phyloP scores from a whole-genome alignment of 2,888 invertebrate genomes.

The Altica lythri region DNA sequence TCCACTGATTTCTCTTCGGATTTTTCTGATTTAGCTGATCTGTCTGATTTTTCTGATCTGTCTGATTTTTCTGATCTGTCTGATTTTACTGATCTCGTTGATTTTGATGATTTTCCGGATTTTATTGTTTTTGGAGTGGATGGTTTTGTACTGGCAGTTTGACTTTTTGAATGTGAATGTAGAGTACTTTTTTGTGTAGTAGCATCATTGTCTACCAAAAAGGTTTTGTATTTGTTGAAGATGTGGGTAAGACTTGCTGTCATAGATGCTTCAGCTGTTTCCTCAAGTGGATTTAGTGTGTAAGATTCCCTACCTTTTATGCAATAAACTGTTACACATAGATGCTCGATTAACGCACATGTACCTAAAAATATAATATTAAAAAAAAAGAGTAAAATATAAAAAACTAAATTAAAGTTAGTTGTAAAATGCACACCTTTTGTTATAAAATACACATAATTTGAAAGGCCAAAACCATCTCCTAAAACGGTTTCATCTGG shows the following conservation, averaged over 20 bases:
- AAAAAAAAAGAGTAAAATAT: no score
- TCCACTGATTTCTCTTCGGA: no score
- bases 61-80: not conserved
- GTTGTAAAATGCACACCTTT: no score
- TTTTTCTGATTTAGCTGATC: not conserved
- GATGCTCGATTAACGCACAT: conserved; percentile 65
- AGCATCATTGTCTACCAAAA: not conserved
- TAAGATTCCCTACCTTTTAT: conserved; percentile 22
- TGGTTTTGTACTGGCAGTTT: not conserved
- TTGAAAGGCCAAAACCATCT: conserved; percentile 58
- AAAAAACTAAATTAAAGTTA: no score
- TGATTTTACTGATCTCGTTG: not conserved
- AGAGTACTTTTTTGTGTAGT: not conserved
- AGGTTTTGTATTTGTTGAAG: not conserved
- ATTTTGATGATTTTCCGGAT: not conserved
- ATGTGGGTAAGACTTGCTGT: conserved; percentile 1
- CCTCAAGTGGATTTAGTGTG: not conserved
- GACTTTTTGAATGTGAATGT: not conserved
- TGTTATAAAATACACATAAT: conserved; percentile 61
- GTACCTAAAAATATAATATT: conserved; percentile 49
- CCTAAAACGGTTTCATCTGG: conserved; percentile 64
- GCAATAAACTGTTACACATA: conserved; percentile 42
- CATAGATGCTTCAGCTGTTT: not conserved
- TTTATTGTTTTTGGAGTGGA: not conserved
- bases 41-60: not conserved